Evolutionary conservation across 1,140 invertebrate genomes (phyloP), one percentile per base, ranked within the genome.

Genomic region (Drosophila sp.): DNA sequence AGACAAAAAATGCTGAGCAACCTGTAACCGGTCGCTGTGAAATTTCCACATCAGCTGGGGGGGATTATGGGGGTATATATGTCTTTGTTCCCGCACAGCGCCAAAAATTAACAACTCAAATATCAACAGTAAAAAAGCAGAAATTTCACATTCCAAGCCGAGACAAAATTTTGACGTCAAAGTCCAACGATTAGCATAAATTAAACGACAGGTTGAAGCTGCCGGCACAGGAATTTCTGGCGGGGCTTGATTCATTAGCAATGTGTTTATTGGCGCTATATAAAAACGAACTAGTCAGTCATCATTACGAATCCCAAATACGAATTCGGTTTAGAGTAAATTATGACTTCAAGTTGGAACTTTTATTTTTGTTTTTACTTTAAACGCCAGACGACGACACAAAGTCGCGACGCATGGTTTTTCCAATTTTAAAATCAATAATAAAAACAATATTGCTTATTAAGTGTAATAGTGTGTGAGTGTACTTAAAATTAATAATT

Each of bases 111-210:
- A 61, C 82, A 76, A 72, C 54, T 56, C 63, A 78, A 76, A 72
- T 75, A 61, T 40, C 59, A 57, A 63, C 58, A 63, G 76, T 45
- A 65, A 70, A 64, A 75, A 75, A 89, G 63, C 45, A 72, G 51
- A 81, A 87, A 87, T 83, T 83, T 87, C 83, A 83, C 83, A 87
- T 87, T 87, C 83, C 83, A 80, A 76, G 61, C 63, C 57, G 48
- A 27, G 21, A 41, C 11, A 67, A 34, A 72, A 74, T 86, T 83
- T 77, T 87, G 83, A 87, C 83, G 83, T 89, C 83, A 87, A 87
- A 86, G 64, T 84, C 74, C 40, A 70, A n/a, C 27, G 58, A 87
- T 87, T 87, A 80, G 83, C 63, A 87, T 87, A 89, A 51, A 71
- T 69, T 79, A 41, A 59, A 66, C 72, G 66, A 77, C 79, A 82